phyloP scores from a whole-genome alignment of 2,113 vertebrate species.

The Nycticryphes semicollaris region DNA sequence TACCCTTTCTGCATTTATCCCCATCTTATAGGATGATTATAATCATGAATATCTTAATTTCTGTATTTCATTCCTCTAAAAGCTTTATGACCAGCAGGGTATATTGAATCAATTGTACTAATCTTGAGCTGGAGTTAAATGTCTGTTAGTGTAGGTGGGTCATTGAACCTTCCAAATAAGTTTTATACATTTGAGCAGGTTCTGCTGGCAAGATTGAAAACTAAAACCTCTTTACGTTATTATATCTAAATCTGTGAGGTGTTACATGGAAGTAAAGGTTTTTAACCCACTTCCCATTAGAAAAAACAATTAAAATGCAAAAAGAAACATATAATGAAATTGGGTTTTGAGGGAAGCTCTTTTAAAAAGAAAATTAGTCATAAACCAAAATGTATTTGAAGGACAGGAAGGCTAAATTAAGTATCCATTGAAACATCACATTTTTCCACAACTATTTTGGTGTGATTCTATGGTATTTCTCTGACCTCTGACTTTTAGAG shows the following conservation, averaged over 20 bases:
- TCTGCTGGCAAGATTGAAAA: not conserved
- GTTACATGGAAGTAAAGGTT: not conserved
- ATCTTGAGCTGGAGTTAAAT: not conserved
- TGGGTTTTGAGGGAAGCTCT: not conserved
- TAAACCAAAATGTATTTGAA: not conserved
- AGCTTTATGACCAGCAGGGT: conserved; percentile 18
- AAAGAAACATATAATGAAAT: not conserved
- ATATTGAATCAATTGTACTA: not conserved
- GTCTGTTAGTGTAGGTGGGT: not conserved
- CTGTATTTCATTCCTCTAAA: conserved; percentile 13
- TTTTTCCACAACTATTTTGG: not conserved
- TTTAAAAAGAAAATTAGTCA: not conserved
- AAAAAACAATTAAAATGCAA: not conserved
- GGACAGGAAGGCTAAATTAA: not conserved
- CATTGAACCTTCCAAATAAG: not conserved
- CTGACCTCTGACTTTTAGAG: not conserved
- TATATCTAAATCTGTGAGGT: not conserved
- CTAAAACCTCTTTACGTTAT: not conserved
- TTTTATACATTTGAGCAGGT: not conserved
- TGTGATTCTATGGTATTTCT: not conserved
- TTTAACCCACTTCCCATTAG: not conserved
- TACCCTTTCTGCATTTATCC: conserved; percentile 12
- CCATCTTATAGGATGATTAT: conserved; percentile 16
- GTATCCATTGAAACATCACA: not conserved
- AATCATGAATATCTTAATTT: conserved; percentile 20